Evolutionary conservation across 2,888 invertebrate genomes (phyloP).

Genomic region (Rhimphoctona megacephalus): DNA sequence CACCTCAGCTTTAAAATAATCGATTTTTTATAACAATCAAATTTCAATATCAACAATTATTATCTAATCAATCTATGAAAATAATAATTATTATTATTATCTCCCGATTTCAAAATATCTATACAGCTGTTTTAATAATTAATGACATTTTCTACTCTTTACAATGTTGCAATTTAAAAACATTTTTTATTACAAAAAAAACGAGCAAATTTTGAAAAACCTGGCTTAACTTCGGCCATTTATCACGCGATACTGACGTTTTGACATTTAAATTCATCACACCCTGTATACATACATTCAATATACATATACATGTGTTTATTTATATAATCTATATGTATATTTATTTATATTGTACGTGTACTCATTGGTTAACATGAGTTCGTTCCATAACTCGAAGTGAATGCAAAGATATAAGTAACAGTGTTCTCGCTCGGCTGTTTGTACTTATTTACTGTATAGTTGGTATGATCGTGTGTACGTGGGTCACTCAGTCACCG

Average conservation of each 20-base stretch:
- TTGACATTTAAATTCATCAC: conserved; percentile 15
- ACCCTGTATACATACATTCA: neutral
- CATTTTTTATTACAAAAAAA: neutral
- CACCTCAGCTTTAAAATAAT: no score
- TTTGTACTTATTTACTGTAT: conserved; percentile 28
- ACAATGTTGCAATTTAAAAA: no score
- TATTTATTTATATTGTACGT: conserved; percentile 22
- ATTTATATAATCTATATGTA: neutral
- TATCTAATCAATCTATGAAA: no score
- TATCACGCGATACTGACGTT: neutral
- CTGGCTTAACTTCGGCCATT: neutral
- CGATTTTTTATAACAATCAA: no score
- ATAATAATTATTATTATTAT: no score
- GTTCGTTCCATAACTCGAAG: conserved; percentile 31
- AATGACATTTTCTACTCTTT: no score
- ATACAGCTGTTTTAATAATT: no score
- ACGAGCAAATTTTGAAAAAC: neutral
- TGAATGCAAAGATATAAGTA: conserved; percentile 48
- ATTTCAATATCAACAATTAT: no score
- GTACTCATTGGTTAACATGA: conserved; percentile 7
- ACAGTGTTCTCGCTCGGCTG: conserved; percentile 1
- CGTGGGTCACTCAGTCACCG: conserved; percentile 79
- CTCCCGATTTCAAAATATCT: no score
- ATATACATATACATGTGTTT: neutral
- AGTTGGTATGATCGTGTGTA: conserved; percentile 64